Evolutionary conservation across 2,888 invertebrate genomes (phyloP), one percentile per base, ranked within the genome.

Genomic region (Rhogogaster chlorosoma): DNA sequence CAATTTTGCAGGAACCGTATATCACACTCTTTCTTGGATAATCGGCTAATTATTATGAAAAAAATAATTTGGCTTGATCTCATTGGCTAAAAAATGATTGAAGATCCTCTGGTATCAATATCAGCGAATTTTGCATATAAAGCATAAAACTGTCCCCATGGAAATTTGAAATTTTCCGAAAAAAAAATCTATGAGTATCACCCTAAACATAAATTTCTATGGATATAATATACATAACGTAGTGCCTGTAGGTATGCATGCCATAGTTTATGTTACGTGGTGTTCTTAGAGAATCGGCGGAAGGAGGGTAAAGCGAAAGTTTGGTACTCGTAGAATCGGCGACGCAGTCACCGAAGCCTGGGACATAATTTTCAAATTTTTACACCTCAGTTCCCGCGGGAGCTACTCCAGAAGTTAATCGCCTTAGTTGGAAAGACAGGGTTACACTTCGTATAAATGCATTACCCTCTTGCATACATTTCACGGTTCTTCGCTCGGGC

Each of bases 361-460:
- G 49, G 53, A 45, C 67, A 83, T 83, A 45, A 83, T 83, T 83
- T 83, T 67, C 29, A 83, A 45, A 83, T 83, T 83, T 83, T 83
- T 83, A 83, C 83, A 83, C 83, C 83, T 80, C 49, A 26, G 9
- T 29, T 83, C 83, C 70, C 45, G 42, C 38, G 83, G 83, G 83
- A 67, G 45, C 67, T 29, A 67, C 83, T 83, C 36, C 18, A 83
- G 70, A 83, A 83, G 83, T 83, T 83, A 67, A 83, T 83, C 70
- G 83, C 18, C 67, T 70, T 70, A 83, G 83, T 83, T 83, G 70
- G 83, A 32, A 83, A 64, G 83, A 83, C 70, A 70, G 83, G 67
- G 92, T 92, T 90, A 90, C 93, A 92, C 92, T 92, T 92, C 91
- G 90, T 92, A 91, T 91, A 92, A 93, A 93, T 92, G 92, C 91